These are phyloP conservation scores for Papilio xuthus DNA, from an alignment of 1,140 invertebrate genomes.

Conservation along the genomic window DNA sequence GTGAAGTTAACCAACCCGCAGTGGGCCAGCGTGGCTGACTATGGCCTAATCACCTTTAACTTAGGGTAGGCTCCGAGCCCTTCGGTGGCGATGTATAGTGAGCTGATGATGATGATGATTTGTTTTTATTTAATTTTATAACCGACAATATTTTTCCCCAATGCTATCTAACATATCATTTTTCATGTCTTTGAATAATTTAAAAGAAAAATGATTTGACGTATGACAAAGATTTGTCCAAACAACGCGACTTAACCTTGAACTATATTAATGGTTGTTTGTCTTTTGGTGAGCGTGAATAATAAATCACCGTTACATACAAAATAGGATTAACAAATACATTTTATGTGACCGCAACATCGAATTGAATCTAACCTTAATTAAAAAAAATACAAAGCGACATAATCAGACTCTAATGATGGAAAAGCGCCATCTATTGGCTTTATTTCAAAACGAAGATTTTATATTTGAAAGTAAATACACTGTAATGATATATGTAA, in stretches of 20 bases:
- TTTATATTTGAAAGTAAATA: too few relatives aligned
- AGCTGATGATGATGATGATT: too few relatives aligned
- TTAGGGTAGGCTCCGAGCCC: too few relatives aligned
- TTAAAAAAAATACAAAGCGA: too few relatives aligned
- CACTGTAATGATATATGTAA: too few relatives aligned
- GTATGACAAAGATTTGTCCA: slow-evolving; percentile 31
- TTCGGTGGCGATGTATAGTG: too few relatives aligned
- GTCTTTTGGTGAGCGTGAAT: slow-evolving; percentile 30
- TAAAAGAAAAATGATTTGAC: slow-evolving; percentile 28
- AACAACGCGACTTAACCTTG: slow-evolving; percentile 20
- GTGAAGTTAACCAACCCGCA: too few relatives aligned
- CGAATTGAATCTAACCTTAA: not conserved
- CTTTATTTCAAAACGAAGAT: too few relatives aligned
- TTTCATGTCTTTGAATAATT: slow-evolving; percentile 19
- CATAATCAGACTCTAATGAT: too few relatives aligned
- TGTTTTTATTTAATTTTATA: not conserved
- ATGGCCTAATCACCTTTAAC: too few relatives aligned
- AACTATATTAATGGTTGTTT: slow-evolving; percentile 36
- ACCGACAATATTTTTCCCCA: not conserved
- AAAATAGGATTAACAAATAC: slow-evolving; percentile 10
- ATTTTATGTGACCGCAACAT: not conserved
- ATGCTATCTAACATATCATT: not conserved
- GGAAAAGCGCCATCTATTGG: too few relatives aligned
- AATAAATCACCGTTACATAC: slow-evolving; percentile 19
- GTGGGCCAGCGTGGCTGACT: too few relatives aligned